Conservation (phyloP, 2,888 invertebrate genomes). For the Torymus aiolomorphi region DNA sequence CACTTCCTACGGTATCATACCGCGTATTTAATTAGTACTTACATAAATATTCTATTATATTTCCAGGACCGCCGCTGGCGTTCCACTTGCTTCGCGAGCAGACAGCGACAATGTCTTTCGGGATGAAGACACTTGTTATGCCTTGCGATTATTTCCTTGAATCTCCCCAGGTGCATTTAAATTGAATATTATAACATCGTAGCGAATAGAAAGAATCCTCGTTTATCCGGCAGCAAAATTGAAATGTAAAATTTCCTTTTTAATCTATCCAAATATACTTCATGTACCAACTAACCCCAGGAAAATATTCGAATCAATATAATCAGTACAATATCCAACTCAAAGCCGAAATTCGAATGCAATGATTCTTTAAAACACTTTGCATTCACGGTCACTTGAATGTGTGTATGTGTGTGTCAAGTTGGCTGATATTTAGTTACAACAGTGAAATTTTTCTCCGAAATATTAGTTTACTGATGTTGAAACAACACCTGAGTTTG, state of each 20-base stretch:
- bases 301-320: too few species aligned
- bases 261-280: too few species aligned
- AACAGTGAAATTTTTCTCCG: conserved; percentile 3
- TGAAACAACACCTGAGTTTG: background rate
- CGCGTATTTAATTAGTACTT: background rate
- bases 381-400: too few species aligned
- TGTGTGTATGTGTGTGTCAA: background rate
- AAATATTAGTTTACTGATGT: conserved; percentile 1
- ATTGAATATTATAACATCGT: too few species aligned
- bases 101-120: background rate
- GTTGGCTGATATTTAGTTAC: background rate
- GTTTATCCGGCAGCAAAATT: too few species aligned
- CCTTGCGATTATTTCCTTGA: background rate
- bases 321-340: too few species aligned
- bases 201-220: too few species aligned
- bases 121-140: background rate
- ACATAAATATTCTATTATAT: conserved; percentile 10
- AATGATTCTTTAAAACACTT: too few species aligned
- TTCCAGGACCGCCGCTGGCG: background rate
- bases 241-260: too few species aligned
- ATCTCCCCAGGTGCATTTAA: too few species aligned
- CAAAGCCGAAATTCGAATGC: too few species aligned
- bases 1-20: background rate
- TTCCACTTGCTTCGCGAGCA: background rate
- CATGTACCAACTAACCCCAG: too few species aligned